Base-by-base conservation (phyloP, 2,113 vertebrate genomes). In the Macrotis lagotis region DNA sequence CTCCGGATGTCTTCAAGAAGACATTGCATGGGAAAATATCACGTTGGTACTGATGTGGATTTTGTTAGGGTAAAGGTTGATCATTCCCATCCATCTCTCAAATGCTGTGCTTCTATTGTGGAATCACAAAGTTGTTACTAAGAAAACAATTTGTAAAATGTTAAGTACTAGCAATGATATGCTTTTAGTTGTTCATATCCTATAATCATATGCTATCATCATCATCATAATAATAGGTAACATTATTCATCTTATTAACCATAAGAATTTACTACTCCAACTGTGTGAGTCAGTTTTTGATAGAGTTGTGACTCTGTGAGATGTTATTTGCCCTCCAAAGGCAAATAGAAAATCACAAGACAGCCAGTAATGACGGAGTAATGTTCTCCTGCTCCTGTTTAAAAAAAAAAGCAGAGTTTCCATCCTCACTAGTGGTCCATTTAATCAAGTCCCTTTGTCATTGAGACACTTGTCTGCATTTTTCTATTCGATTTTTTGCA, bases 341-440 rank as follows among this genome's bases (percentile, higher is more conserved):
- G n/a, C 66, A 97, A 51, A 93, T 89, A 93, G 66, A 53, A 83
- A 93, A 94, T 93, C 89, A 51, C 92, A 55, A 48, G 55, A 89
- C 94, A 90, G 53, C 96, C 97, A 94, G 98, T 97, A 96, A 97
- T 96, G 97, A 97, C n/a, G 96, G 97, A 97, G 93, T 97, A 95
- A 97, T 97, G 96, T 97, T 97, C 96, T 95, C 94, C 96, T 98
- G 95, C 95, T 95, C 66, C n/a, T 83, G 66, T n/a, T n/a, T n/a
- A 37, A 4, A 4, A 66, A 37, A 74, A 59, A 66, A 94, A 96
- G 96, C 96, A 50, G 89, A 98, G 91, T 98, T 98, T 91, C 95
- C n/a, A 22, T 95, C 94, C 55, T 48, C 0, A 6, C 47, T 51
- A 48, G 51, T 90, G 90, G 24, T 92, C 50, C 8, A 0, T 89